Evolutionary conservation across 2,888 invertebrate genomes (phyloP).

Genomic region (Rotaria sp.): DNA sequence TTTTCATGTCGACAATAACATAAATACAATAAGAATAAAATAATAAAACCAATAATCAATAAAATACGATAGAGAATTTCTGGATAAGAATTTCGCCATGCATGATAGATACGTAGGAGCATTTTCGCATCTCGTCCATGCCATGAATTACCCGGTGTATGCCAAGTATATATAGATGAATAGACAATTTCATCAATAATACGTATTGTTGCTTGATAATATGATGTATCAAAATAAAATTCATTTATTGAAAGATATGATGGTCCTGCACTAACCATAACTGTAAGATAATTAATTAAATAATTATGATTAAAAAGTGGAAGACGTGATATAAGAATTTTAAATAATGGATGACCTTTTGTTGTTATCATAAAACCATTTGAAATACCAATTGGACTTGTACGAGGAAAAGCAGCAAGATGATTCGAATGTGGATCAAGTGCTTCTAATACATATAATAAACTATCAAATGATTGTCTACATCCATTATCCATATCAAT

Average conservation of each 20-base stretch:
- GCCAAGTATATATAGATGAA: background rate
- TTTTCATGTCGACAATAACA: background rate
- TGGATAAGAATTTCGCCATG: background rate
- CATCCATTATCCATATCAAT: constrained; percentile 26
- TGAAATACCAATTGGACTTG: background rate
- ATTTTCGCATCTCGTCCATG: background rate
- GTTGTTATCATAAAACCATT: constrained; percentile 25
- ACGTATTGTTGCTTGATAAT: background rate
- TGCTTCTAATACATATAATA: background rate
- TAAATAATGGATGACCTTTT: background rate
- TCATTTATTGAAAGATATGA: background rate
- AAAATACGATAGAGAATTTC: background rate
- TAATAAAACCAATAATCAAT: background rate
- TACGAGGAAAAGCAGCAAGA: background rate
- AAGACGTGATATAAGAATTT: background rate
- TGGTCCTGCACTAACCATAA: constrained; percentile 12
- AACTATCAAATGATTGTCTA: background rate
- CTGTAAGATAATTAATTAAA: background rate
- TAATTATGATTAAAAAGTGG: background rate
- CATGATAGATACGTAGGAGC: background rate
- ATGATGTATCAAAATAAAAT: background rate
- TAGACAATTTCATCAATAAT: background rate
- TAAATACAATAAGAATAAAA: background rate
- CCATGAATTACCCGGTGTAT: background rate
- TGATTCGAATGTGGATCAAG: background rate